phyloP scores from a whole-genome alignment of 2,113 vertebrate species.

The Oenanthe oenanthe region DNA sequence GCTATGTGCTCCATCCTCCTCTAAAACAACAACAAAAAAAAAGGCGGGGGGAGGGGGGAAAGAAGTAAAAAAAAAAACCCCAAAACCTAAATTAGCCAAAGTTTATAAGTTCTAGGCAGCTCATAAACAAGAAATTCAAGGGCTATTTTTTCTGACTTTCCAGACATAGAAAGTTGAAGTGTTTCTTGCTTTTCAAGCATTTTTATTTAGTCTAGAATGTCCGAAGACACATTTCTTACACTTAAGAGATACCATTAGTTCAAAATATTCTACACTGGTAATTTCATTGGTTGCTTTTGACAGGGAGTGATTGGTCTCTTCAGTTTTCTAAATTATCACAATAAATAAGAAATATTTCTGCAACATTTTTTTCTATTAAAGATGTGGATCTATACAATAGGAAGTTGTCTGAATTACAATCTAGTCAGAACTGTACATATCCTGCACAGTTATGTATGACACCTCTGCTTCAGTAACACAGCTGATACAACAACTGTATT shows the following conservation, averaged over 20 bases:
- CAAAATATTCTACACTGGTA: background rate
- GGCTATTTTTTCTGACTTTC: background rate
- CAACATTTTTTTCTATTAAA: background rate
- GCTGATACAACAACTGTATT: background rate
- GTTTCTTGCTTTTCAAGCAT: background rate
- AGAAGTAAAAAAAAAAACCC: background rate
- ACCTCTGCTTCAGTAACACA: background rate
- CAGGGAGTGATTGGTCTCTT: background rate
- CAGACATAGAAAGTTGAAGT: background rate
- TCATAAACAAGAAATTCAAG: background rate
- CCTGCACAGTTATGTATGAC: background rate
- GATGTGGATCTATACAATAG: background rate
- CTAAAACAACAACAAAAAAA: background rate
- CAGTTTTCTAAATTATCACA: background rate
- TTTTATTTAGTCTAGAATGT: background rate
- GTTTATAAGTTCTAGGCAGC: background rate
- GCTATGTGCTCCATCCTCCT: background rate
- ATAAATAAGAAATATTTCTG: background rate
- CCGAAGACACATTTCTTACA: background rate
- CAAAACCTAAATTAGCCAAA: background rate
- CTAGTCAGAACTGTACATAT: background rate
- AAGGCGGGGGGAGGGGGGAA: rapidly evolving
- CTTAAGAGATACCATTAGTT: background rate
- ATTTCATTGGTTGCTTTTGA: background rate
- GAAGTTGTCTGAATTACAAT: background rate